Evolutionary conservation across 2,113 vertebrate species (phyloP), one percentile per base, ranked within the genome.

Genomic region (Neogale vison): DNA sequence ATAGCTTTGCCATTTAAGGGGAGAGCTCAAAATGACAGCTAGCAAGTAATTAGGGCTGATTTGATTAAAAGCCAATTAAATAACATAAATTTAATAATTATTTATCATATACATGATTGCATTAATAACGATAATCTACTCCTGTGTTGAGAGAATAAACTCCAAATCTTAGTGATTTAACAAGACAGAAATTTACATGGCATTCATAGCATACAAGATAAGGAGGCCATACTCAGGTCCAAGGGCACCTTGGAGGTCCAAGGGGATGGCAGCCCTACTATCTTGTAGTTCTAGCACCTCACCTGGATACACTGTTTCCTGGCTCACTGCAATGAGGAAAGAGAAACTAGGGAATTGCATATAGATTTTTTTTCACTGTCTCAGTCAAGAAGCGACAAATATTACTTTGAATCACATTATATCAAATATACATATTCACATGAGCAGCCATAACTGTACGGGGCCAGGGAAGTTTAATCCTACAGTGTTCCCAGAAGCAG

Each of bases 31-130:
- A 89, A 81, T 82, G 36, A 90, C 18, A 87, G 24, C 9, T 80
- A 45, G 5, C 26, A 86, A 52, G 4, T 31, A 87, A 96, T 81
- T 76, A 84, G 31, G 7, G 4, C 1, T 67, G 36, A 92, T 91
- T 92, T 87, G 89, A 97, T 81, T 93, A 81, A 96, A 96, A 89
- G 0, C 18, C 34, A 90, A 94, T 95, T 96, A 95, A 89, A 69
- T 31, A 87, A 84, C 61, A 83, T 86, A 84, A 85, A 90, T 47
- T 45, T 85, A 93, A 83, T 89, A 92, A 77, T 92, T 88, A 67
- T 80, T 95, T 96, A 34, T 90, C 63, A 86, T 50, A 83, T 72
- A 36, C 26, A 67, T 23, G 29, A 17, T 81, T 95, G 34, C 90
- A 81, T 92, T 97, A 91, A 65, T 82, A 91, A 88, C 31, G n/a